A percentile compares a stretch with the other conserved stretches of the same genome.
Evolutionary conservation across 2,797 vertebrate species (phyloP).

Genomic region (Chaenodraco wilsoni): DNA sequence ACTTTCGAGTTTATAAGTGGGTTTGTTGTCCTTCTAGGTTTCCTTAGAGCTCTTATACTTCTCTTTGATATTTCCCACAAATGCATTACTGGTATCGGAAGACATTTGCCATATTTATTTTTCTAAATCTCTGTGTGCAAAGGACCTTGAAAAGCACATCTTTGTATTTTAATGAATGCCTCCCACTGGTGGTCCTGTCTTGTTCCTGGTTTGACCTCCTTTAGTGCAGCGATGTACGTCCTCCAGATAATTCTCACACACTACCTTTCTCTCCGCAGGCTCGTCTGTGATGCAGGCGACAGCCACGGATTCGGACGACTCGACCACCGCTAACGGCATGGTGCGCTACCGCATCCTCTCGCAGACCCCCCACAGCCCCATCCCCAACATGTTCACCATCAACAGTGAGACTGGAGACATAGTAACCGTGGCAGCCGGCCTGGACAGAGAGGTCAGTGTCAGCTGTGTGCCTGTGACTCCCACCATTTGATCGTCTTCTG

Average conservation of each 20-base stretch:
- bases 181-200: constrained; percentile 13
- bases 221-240: not conserved
- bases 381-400: constrained; percentile 98
- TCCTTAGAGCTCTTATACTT: not conserved
- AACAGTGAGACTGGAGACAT: constrained; percentile 97
- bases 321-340: constrained; percentile 95
- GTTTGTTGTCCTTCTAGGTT: constrained; percentile 36
- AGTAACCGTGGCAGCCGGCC: constrained; percentile 93
- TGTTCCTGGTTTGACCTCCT: constrained; percentile 14
- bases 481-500: not conserved
- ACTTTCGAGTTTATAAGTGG: constrained; percentile 39
- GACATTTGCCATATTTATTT: not conserved
- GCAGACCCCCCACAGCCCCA: constrained; percentile 93
- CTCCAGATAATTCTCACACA: not conserved
- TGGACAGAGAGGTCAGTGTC: constrained; percentile 94
- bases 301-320: constrained; percentile 92
- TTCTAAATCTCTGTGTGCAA: constrained; percentile 18
- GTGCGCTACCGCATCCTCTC: constrained; percentile 95
- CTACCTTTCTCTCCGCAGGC: constrained; percentile 77
- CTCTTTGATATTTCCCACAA: constrained; percentile 49
- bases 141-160: constrained; percentile 33
- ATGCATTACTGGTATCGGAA: constrained; percentile 41
- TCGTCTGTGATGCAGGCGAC: constrained; percentile 98
- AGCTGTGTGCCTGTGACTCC: not conserved
- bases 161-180: constrained; percentile 34